These are phyloP conservation scores for Gadus macrocephalus DNA, from an alignment of 2,113 vertebrate genomes.

Conservation along the genomic window DNA sequence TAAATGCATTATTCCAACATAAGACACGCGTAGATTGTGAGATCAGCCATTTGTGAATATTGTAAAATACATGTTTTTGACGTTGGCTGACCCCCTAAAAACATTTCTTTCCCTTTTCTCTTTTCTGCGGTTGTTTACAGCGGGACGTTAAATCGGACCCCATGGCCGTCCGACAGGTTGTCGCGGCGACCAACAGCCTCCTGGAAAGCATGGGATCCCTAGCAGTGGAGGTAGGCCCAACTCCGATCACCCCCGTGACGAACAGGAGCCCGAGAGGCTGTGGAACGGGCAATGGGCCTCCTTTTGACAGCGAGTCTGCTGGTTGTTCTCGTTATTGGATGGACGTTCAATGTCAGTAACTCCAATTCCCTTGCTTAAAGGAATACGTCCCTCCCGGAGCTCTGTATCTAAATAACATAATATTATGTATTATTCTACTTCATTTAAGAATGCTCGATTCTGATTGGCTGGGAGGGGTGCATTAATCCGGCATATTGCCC, in stretches of 20 bases:
- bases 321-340: background rate
- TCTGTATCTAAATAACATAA: too few species aligned
- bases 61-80: too few species aligned
- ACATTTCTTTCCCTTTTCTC: too few species aligned
- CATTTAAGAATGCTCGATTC: too few species aligned
- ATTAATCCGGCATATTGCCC: too few species aligned
- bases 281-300: background rate
- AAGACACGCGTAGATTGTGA: background rate
- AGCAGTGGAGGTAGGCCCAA: slow-evolving; percentile 76
- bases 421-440: too few species aligned
- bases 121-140: slow-evolving; percentile 56
- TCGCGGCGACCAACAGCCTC: slow-evolving; percentile 73
- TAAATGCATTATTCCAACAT: background rate
- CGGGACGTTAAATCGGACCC: slow-evolving; percentile 67
- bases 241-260: slow-evolving; percentile 4
- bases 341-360: too few species aligned
- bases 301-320: background rate
- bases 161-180: slow-evolving; percentile 64
- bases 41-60: too few species aligned
- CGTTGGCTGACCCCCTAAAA: too few species aligned
- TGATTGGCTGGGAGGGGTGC: too few species aligned
- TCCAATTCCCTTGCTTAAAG: too few species aligned
- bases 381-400: too few species aligned
- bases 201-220: slow-evolving; percentile 74
- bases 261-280: background rate